Base-by-base conservation (phyloP, 37 sponge, comb jelly and placozoan species). In the Halichondria panicea region DNA sequence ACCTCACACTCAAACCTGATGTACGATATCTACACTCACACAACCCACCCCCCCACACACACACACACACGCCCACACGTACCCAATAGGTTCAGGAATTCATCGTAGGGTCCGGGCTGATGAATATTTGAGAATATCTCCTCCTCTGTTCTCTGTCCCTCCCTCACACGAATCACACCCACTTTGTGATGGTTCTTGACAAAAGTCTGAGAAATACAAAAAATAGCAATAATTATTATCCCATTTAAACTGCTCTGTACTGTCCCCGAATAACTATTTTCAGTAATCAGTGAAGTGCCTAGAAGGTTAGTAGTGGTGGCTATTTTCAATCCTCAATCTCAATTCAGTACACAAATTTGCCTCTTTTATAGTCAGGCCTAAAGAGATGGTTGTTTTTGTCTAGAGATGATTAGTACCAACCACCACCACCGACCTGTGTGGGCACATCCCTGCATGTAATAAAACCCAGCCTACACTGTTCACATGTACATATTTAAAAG, bases 51-150 rank as follows among this genome's bases (percentile, higher is more conserved):
- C 6, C 50, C 27, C 63, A 13, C 25, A 35, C 53, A 41, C 66
- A 76, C 60, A 43, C 21, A n/a, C n/a, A n/a, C n/a, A 13, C 12
- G 7, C 13, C 11, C 40, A 35, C 37, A 21, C 81, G 75, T 66
- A 52, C 83, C 83, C 1, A 82, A 27, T 4, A 78, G 33, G 35
- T 77, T 65, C 63, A 88, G 79, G 62, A 78, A 88, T 55, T 77
- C 79, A 36, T 88, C 89, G 66, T 93, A 97, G 57, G 70, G 69
- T 9, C 90, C 91, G 48, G 84, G 78, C 41, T 89, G 88, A 41
- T 86, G 82, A 18, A 43, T 53, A 68, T 97, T 97, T 61, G 75
- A 56, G 43, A 97, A 87, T 44, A 97, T 94, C 38, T 94, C 98
- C 39, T 89, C 90, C 38, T 97, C 98, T 0, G 71, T 75, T 11